Evolutionary conservation across 2,888 invertebrate species (phyloP), one percentile per base, ranked within the genome.

Genomic region (Melieria picta): DNA sequence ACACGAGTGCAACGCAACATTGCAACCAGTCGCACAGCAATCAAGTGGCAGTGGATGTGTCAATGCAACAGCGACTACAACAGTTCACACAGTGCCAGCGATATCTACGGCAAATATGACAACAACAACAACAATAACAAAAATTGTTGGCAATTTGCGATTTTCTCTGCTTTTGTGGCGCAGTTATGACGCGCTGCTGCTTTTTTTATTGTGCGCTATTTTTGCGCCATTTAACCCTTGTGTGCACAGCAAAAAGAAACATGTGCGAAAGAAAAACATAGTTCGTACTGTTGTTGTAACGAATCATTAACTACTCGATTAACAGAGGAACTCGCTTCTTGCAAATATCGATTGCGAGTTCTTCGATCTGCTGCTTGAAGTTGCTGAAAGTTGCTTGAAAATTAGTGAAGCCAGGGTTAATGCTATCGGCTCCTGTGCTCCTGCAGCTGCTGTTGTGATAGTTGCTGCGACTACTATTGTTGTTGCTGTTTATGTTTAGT

Each of bases 1-100:
- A 82, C 82, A 82, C 80, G 79, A 80, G 80, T 80, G 82, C 82
- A 78, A 80, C 81, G 75, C 82, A 81, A 82, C 75, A 81, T 79
- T 60, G 69, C 75, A 69, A 69, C 71, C 73, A 70, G 73, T 64
- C 72, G 65, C 58, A n/a, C 65, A 74, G 73, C 72, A 76, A 70
- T 60, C 66, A 74, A 77, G 66, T 65, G 73, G 46, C 72, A 60
- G 56, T 30, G 30, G 70, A 70, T 68, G 67, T 63, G 72, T 58
- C 30, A 30, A 1, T 72, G 47, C 68, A 75, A 56, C 65, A 65
- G 45, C 73, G 69, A 63, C 73, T 73, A 68, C 67, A 72, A 61
- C 68, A 30, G 30, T 30, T 30, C 30, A 30, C 30, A 30, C 30
- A 52, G 61, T 46, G 74, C 74, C 69, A 72, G 73, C 11, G 48